Percentiles rank a stretch among this genome's conserved stretches.
Conservation (phyloP, 2,888 invertebrate genomes). For the Conistra vaccinii region DNA sequence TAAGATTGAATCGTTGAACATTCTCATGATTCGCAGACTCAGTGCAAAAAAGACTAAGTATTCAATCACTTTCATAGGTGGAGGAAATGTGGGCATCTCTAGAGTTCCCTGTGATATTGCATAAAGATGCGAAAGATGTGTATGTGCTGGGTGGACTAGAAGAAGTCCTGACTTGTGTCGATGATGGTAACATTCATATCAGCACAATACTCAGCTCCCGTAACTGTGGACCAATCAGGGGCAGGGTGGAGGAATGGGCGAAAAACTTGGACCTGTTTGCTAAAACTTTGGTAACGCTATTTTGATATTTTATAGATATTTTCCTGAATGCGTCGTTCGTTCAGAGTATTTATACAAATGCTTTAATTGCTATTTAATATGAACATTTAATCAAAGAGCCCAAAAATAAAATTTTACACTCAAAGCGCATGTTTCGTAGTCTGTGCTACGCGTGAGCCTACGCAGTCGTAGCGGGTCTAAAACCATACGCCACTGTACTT, state of each 20-base stretch:
- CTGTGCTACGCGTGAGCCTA: background rate
- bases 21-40: background rate
- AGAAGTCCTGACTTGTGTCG: constrained; percentile 95
- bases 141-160: constrained; percentile 96
- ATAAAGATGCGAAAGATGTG: constrained; percentile 96
- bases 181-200: constrained; percentile 96
- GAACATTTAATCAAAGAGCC: background rate
- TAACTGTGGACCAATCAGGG: constrained; percentile 96
- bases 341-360: background rate
- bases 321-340: background rate
- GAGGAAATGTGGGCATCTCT: constrained; percentile 96
- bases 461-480: background rate
- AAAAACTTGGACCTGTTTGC: constrained; percentile 94
- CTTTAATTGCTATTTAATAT: background rate
- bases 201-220: constrained; percentile 96
- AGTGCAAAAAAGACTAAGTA: background rate
- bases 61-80: constrained; percentile 88
- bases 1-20: background rate
- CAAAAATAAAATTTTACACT: background rate
- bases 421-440: background rate
- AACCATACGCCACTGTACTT: too few species aligned
- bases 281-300: constrained; percentile 93
- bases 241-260: constrained; percentile 96
- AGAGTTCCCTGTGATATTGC: constrained; percentile 94
- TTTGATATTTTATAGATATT: background rate